A percentile compares a stretch with the other conserved stretches of the same genome.
phyloP scores from a whole-genome alignment of 2,113 vertebrate genomes.

The Strigops habroptila region DNA sequence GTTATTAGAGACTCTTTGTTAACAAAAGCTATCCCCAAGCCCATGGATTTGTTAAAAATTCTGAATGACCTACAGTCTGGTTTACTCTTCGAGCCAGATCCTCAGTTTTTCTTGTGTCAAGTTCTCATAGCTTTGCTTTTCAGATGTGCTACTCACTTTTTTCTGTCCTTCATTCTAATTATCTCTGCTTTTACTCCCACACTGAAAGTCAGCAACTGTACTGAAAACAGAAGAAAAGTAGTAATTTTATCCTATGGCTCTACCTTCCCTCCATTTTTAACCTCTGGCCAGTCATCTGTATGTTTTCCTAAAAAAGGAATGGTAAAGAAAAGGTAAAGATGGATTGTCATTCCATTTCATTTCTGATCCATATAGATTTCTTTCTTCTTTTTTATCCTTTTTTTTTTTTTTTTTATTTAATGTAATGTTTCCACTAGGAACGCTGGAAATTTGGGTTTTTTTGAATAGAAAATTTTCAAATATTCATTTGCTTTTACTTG shows the following conservation, averaged over 20 bases:
- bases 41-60: neutral
- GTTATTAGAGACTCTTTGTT: neutral
- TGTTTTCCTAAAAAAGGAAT: neutral
- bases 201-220: neutral
- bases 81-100: neutral
- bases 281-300: neutral
- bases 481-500: neutral
- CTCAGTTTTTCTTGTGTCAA: neutral
- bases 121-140: neutral
- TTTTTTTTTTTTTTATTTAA: neutral
- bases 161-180: neutral
- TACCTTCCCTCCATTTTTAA: neutral
- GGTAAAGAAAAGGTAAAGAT: neutral
- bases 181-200: neutral
- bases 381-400: neutral
- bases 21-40: neutral
- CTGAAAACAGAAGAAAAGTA: neutral
- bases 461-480: neutral
- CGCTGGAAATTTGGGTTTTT: neutral
- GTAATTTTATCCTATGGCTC: neutral
- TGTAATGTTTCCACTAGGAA: neutral
- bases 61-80: neutral
- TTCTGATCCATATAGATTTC: neutral
- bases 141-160: neutral
- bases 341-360: neutral